Evolutionary conservation across 1,140 invertebrate species (phyloP).

Genomic region (Himalopsyche phryganea): DNA sequence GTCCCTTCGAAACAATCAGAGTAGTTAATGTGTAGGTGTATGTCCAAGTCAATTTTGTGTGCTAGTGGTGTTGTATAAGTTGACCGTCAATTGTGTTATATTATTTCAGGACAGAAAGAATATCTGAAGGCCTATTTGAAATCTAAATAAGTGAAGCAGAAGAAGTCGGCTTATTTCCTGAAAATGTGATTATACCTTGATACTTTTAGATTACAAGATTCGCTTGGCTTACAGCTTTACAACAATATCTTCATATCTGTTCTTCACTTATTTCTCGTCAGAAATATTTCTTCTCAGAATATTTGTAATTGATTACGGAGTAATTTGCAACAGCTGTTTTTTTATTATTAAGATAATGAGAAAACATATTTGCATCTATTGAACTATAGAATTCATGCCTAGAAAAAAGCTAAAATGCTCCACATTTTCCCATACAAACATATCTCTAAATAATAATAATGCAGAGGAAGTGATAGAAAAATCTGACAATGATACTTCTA

Average conservation of each 20-base stretch:
- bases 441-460: slow-evolving; percentile 14
- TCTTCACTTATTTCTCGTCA: too few relatives aligned
- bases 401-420: slow-evolving; percentile 2
- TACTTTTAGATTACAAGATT: neutral
- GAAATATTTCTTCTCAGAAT: too few relatives aligned
- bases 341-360: too few relatives aligned
- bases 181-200: neutral
- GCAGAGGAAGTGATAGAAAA: slow-evolving; percentile 13
- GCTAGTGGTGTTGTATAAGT: neutral
- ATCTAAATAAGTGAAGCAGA: neutral
- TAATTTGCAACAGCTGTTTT: too few relatives aligned
- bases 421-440: neutral
- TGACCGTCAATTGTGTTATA: neutral
- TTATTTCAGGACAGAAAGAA: neutral
- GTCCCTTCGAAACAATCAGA: slow-evolving; percentile 8
- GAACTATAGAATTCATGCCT: slow-evolving; percentile 4
- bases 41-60: too few relatives aligned
- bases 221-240: too few relatives aligned
- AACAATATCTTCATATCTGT: too few relatives aligned
- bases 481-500: slow-evolving; percentile 7
- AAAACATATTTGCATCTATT: too few relatives aligned
- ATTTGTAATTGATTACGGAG: too few relatives aligned
- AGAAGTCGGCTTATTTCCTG: neutral
- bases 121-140: neutral
- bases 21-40: slow-evolving; percentile 1